These are phyloP conservation scores for Drosophila pegasa DNA, from an alignment of 2,888 invertebrate genomes.

Conservation along the genomic window DNA sequence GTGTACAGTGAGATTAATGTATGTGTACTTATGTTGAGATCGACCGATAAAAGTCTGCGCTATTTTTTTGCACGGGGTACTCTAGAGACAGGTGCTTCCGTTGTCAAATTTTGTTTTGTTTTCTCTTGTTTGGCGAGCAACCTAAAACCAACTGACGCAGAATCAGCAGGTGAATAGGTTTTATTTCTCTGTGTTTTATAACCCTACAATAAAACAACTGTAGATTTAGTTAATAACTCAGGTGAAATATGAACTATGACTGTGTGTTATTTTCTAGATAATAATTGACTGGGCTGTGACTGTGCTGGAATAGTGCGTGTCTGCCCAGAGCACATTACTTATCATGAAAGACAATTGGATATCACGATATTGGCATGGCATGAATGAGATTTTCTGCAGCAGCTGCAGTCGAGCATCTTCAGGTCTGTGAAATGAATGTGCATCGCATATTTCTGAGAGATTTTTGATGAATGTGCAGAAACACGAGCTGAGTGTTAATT, in stretches of 20 bases:
- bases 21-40: slow-evolving; percentile 9
- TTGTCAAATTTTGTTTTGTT: slow-evolving; percentile 22
- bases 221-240: background rate
- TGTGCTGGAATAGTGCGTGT: background rate
- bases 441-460: slow-evolving; percentile 31
- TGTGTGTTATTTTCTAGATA: background rate
- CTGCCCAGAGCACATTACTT: background rate
- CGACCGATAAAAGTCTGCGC: slow-evolving; percentile 37
- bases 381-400: slow-evolving; percentile 24
- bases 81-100: slow-evolving; percentile 41
- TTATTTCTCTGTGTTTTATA: background rate
- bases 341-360: slow-evolving; percentile 18
- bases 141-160: slow-evolving; percentile 1
- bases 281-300: background rate
- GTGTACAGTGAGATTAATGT: slow-evolving; percentile 18
- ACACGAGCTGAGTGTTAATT: slow-evolving; percentile 39
- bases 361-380: slow-evolving; percentile 5
- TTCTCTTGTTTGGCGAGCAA: slow-evolving; percentile 8
- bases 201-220: slow-evolving; percentile 1
- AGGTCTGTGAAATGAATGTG: slow-evolving; percentile 36
- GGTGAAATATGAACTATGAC: slow-evolving; percentile 1
- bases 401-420: slow-evolving; percentile 24
- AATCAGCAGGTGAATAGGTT: slow-evolving; percentile 10
- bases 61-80: slow-evolving; percentile 11
- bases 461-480: slow-evolving; percentile 13